Conservation (phyloP, 1,140 invertebrate genomes). For the Melipona quadrifasciata region DNA sequence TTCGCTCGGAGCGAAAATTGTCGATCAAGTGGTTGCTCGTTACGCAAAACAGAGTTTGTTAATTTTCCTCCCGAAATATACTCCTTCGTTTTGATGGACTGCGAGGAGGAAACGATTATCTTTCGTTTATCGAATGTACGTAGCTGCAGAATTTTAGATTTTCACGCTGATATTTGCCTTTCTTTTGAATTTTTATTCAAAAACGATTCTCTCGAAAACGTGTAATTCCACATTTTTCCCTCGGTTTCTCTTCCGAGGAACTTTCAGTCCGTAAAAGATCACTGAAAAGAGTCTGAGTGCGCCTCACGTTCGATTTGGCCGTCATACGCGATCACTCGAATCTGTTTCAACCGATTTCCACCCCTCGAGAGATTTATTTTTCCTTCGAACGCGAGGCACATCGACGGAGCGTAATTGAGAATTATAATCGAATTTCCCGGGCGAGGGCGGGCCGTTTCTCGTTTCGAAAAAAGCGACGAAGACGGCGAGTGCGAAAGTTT, state of each 20-base stretch:
- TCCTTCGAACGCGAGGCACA: not conserved
- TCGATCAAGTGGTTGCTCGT: not conserved
- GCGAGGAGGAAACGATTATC: not conserved
- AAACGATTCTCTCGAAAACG: too few species aligned
- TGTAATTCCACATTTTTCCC: too few species aligned
- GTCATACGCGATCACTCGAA: too few species aligned
- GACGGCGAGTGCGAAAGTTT: constrained; percentile 7
- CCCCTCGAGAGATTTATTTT: not conserved
- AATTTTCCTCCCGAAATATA: not conserved
- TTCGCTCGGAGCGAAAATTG: not conserved
- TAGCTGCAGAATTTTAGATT: too few species aligned
- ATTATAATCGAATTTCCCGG: constrained; percentile 23
- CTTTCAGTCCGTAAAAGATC: too few species aligned
- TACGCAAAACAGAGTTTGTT: not conserved
- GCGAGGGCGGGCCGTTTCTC: not conserved
- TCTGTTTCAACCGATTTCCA: not conserved
- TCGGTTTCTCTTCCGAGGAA: too few species aligned
- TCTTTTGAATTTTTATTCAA: too few species aligned
- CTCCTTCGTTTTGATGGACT: not conserved
- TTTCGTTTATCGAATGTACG: not conserved
- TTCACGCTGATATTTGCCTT: too few species aligned
- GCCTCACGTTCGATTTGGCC: too few species aligned
- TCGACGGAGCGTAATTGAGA: not conserved
- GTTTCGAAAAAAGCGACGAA: not conserved
- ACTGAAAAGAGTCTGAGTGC: too few species aligned